phyloP scores from a whole-genome alignment of 1,140 invertebrate species.

The Megalonaias nervosa region DNA sequence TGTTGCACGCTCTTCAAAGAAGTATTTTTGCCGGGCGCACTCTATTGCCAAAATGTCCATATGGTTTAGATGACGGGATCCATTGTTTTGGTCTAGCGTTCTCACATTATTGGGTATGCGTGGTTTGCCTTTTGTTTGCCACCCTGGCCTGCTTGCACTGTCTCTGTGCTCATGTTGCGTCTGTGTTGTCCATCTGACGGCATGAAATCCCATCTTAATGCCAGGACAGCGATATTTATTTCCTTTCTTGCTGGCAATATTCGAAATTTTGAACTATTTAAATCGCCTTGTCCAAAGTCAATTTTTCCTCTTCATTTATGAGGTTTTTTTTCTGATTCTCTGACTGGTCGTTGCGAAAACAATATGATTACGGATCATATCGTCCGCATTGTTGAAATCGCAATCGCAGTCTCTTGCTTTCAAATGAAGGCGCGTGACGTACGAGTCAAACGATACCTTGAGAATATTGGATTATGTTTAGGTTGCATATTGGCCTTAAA shows the following conservation, averaged over 20 bases:
- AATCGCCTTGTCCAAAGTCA: slow-evolving; percentile 37
- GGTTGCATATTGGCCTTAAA: slow-evolving; percentile 21
- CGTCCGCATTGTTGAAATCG: slow-evolving; percentile 9
- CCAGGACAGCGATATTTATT: slow-evolving; percentile 1
- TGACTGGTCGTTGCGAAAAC: slow-evolving; percentile 36
- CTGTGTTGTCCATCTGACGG: too few relatives aligned
- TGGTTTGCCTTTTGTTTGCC: too few relatives aligned
- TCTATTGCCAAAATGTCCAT: too few relatives aligned
- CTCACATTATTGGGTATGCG: too few relatives aligned
- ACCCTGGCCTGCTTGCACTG: too few relatives aligned
- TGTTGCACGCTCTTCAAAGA: too few relatives aligned
- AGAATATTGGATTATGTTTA: slow-evolving; percentile 30
- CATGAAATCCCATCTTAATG: too few relatives aligned
- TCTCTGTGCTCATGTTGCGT: too few relatives aligned
- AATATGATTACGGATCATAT: slow-evolving; percentile 35
- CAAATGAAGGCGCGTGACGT: slow-evolving; percentile 15
- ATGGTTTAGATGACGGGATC: too few relatives aligned
- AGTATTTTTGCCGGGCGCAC: too few relatives aligned
- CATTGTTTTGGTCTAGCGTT: too few relatives aligned
- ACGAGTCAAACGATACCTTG: slow-evolving; percentile 1
- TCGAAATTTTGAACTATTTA: slow-evolving; percentile 31
- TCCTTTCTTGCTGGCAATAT: slow-evolving; percentile 32
- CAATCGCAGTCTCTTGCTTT: slow-evolving; percentile 24
- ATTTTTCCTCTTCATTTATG: slow-evolving; percentile 38
- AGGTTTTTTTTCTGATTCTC: slow-evolving; percentile 36